These are phyloP conservation scores for Melanostoma mellinum DNA, from an alignment of 2,888 invertebrate genomes.

Conservation along the genomic window DNA sequence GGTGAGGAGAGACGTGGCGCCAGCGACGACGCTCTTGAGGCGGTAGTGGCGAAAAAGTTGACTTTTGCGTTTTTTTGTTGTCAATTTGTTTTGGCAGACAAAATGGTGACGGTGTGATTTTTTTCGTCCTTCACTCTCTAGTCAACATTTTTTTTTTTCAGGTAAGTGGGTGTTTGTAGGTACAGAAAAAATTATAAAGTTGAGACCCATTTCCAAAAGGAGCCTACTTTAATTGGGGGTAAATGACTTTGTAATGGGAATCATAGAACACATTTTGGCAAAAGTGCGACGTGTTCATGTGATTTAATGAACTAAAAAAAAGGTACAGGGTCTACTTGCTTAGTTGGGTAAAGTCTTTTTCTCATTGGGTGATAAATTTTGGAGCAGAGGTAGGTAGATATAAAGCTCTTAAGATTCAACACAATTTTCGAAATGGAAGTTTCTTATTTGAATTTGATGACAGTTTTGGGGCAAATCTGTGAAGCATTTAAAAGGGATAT, in stretches of 20 bases:
- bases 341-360: slow-evolving; percentile 31
- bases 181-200: neutral
- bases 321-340: slow-evolving; percentile 19
- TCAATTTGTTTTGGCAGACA: slow-evolving; percentile 68
- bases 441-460: slow-evolving; percentile 37
- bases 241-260: slow-evolving; percentile 65
- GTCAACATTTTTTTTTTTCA: slow-evolving; percentile 43
- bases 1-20: neutral
- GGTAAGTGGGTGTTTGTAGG: slow-evolving; percentile 8
- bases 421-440: slow-evolving; percentile 7
- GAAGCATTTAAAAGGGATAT: neutral
- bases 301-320: slow-evolving; percentile 66
- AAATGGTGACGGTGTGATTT: slow-evolving; percentile 68
- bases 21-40: neutral
- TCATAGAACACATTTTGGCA: slow-evolving; percentile 62
- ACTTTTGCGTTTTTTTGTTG: slow-evolving; percentile 55
- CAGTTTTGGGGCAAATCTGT: slow-evolving; percentile 17
- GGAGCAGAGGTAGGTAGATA: neutral
- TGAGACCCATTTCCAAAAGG: slow-evolving; percentile 13
- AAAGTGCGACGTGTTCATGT: slow-evolving; percentile 61
- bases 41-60: slow-evolving; percentile 36
- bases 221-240: slow-evolving; percentile 59
- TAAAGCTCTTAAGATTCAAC: slow-evolving; percentile 23
- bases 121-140: slow-evolving; percentile 24
- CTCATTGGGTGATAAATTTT: slow-evolving; percentile 46